phyloP scores from a whole-genome alignment of 2,113 vertebrate species.

The Lampris incognitus region DNA sequence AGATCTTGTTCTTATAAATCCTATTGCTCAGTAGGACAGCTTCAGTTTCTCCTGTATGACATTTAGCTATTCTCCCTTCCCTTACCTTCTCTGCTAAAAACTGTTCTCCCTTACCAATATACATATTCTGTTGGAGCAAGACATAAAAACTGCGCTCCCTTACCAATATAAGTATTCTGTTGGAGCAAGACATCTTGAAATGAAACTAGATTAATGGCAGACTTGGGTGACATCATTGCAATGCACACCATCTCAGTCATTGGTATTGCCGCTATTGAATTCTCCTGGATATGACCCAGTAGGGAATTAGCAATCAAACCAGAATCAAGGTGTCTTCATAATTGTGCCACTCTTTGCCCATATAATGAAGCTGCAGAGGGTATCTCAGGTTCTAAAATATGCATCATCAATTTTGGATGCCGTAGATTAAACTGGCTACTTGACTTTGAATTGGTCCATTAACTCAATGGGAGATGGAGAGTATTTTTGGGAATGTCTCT shows the following conservation, averaged over 20 bases:
- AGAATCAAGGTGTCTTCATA: not conserved
- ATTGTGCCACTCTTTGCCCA: not conserved
- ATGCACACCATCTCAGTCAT: not conserved
- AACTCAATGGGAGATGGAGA: conserved; percentile 27
- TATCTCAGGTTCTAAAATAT: conserved; percentile 22
- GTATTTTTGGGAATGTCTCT: conserved; percentile 19
- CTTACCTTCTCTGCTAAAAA: conserved; percentile 55
- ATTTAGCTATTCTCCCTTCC: conserved; percentile 19
- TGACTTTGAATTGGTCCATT: conserved; percentile 52
- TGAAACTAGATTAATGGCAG: conserved; percentile 37
- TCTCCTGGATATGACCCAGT: not conserved
- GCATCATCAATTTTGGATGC: conserved; percentile 31
- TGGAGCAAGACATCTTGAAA: conserved; percentile 33
- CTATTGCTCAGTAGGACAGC: conserved; percentile 18
- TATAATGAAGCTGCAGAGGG: conserved; percentile 30
- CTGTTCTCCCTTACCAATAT: conserved; percentile 36
- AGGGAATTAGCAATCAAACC: conserved; percentile 1
- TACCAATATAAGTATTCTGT: conserved; percentile 22
- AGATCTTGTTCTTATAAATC: conserved; percentile 20
- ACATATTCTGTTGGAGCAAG: conserved; percentile 12
- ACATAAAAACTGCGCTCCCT: conserved; percentile 32
- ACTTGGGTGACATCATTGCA: conserved; percentile 11
- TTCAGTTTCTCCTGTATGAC: conserved; percentile 27
- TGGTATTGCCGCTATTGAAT: not conserved
- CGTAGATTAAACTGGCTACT: conserved; percentile 22